phyloP scores from a whole-genome alignment of 2,113 vertebrate species.

The Semnornis frantzii region DNA sequence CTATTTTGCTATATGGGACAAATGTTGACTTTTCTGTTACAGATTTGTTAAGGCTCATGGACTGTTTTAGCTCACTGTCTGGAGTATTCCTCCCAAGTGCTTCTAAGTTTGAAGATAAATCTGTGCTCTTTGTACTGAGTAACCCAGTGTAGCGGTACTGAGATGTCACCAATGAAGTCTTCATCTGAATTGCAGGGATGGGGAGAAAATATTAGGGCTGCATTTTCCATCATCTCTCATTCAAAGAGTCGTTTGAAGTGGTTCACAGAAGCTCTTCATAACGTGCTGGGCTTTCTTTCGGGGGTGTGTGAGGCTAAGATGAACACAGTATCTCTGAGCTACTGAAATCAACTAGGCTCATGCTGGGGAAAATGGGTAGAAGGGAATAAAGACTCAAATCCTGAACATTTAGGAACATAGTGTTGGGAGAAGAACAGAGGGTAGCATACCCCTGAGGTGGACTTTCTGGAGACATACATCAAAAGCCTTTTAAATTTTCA shows the following conservation, averaged over 20 bases:
- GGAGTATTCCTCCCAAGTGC: neutral
- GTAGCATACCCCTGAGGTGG: neutral
- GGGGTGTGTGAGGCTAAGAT: neutral
- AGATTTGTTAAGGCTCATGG: constrained; percentile 30
- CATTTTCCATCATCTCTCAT: neutral
- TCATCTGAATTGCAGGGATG: neutral
- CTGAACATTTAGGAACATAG: neutral
- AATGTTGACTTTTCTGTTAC: constrained; percentile 44
- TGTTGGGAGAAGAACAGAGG: neutral
- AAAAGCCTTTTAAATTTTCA: neutral
- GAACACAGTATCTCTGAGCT: neutral
- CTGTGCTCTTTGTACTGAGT: neutral
- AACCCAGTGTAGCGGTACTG: neutral
- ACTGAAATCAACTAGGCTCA: neutral
- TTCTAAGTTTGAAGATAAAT: constrained; percentile 40
- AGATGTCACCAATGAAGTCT: neutral
- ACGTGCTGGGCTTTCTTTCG: neutral
- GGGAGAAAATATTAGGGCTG: neutral
- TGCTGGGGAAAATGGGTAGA: neutral
- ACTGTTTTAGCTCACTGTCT: constrained; percentile 46
- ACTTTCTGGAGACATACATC: neutral
- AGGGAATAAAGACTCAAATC: neutral
- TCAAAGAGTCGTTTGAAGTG: neutral
- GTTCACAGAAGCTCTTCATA: neutral
- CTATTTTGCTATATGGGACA: neutral